Conservation (phyloP, 2,888 invertebrate genomes). For the Acrocyrtus sp. region DNA sequence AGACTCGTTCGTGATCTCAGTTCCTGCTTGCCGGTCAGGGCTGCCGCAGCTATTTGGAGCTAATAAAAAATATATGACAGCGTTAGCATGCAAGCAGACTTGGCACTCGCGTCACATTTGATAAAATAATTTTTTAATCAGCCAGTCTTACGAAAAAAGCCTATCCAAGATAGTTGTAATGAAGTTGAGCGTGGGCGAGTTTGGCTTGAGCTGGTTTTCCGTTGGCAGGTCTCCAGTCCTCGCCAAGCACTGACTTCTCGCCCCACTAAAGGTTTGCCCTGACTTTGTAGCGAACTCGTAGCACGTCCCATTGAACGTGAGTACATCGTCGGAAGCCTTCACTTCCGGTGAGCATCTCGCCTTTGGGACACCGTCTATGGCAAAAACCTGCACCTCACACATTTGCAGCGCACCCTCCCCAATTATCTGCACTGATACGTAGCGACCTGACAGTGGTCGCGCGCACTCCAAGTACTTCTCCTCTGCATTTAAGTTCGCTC, state of each 20-base stretch:
- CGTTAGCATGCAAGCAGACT: no score
- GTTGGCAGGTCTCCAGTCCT: conserved; percentile 66
- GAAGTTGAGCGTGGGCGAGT: conserved; percentile 60
- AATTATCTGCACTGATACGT: conserved; percentile 88
- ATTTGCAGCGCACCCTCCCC: conserved; percentile 89
- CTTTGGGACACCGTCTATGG: conserved; percentile 78
- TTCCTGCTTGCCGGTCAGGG: conserved; percentile 76
- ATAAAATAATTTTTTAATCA: background rate
- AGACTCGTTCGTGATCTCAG: conserved; percentile 53
- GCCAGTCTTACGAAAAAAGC: conserved; percentile 66
- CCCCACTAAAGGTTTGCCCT: conserved; percentile 79
- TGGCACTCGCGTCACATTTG: no score
- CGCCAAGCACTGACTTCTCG: conserved; percentile 76
- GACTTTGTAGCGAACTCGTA: conserved; percentile 76
- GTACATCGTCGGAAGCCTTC: conserved; percentile 78
- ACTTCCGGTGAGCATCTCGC: conserved; percentile 77
- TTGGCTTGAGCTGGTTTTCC: conserved; percentile 60
- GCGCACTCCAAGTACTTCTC: conserved; percentile 91
- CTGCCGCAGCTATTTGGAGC: conserved; percentile 88
- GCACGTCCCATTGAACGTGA: conserved; percentile 86
- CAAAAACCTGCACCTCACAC: conserved; percentile 93
- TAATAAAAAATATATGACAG: no score
- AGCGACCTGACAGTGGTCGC: conserved; percentile 83
- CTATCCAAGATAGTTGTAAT: conserved; percentile 72
- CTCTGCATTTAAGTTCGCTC: conserved; percentile 77